phyloP scores from a whole-genome alignment of 2,888 invertebrate genomes.

The Colletes collaris region DNA sequence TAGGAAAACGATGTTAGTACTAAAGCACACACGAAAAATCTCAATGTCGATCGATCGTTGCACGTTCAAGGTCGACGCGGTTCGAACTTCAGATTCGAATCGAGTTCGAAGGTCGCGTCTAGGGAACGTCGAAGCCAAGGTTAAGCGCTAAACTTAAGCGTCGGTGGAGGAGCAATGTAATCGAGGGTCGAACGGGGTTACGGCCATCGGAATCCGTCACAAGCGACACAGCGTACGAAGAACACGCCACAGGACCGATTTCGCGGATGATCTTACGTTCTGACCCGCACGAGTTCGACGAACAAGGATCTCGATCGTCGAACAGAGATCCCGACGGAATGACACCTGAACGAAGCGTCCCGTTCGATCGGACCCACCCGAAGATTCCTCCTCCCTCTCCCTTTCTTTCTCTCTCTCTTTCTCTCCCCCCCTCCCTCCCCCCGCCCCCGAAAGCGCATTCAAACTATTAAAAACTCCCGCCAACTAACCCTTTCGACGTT shows the following conservation, averaged over 20 bases:
- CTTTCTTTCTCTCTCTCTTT: neutral
- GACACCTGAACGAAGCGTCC: neutral
- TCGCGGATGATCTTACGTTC: neutral
- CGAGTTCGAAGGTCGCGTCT: constrained; percentile 55
- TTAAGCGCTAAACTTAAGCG: constrained; percentile 52
- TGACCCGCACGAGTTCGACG: neutral
- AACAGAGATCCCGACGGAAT: neutral
- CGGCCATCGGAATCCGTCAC: constrained; percentile 47
- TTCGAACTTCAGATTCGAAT: constrained; percentile 43
- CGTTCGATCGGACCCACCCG: neutral
- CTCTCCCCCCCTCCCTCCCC: neutral
- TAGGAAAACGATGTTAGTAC: constrained; percentile 10
- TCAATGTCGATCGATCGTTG: constrained; percentile 14
- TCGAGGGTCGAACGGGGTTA: constrained; percentile 48
- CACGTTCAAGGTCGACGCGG: constrained; percentile 54
- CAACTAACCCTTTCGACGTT: constrained; percentile 55
- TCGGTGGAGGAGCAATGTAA: constrained; percentile 40
- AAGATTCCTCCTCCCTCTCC: neutral
- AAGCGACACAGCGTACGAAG: constrained; percentile 12
- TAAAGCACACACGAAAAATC: neutral
- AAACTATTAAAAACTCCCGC: constrained; percentile 9
- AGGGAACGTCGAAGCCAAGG: constrained; percentile 54
- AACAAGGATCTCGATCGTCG: neutral
- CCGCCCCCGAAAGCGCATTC: neutral
- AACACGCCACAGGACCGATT: neutral